These are phyloP conservation scores for Smithornis capensis DNA, from an alignment of 2,113 vertebrate species.

Conservation along the genomic window DNA sequence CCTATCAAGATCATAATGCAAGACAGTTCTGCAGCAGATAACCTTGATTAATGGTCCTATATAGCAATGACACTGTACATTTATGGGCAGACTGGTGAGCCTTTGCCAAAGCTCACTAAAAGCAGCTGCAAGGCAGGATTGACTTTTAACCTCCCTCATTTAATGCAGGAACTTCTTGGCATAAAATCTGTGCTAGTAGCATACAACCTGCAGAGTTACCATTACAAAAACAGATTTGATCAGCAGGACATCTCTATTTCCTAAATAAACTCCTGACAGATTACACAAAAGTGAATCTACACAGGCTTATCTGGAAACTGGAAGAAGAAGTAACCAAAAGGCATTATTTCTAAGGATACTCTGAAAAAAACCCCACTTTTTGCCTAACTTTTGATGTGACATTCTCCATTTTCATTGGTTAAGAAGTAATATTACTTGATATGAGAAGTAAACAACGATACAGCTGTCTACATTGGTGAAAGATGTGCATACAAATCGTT, in stretches of 20 bases:
- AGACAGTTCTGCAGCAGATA: not conserved
- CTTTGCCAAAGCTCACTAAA: conserved; percentile 64
- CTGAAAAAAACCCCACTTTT: not conserved
- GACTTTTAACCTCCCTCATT: conserved; percentile 73
- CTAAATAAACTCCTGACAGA: conserved; percentile 53
- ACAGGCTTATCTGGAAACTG: conserved; percentile 19
- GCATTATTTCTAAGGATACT: not conserved
- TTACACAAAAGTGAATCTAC: conserved; percentile 19
- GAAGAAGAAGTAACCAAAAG: not conserved
- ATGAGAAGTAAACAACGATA: not conserved
- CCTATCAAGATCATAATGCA: conserved; percentile 36
- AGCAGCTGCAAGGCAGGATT: conserved; percentile 72
- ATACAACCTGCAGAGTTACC: conserved; percentile 60
- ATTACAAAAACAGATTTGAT: conserved; percentile 71
- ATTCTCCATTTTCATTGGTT: not conserved
- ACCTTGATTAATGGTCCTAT: conserved; percentile 53
- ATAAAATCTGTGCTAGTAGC: conserved; percentile 59
- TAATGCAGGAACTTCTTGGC: conserved; percentile 69
- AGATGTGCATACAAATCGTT: not conserved
- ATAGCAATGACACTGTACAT: not conserved
- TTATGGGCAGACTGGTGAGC: conserved; percentile 56
- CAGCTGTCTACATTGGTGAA: not conserved
- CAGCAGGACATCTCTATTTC: conserved; percentile 72
- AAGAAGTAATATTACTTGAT: not conserved
- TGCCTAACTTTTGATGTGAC: not conserved